Base-by-base conservation (phyloP, 2,113 vertebrate genomes). In the Emydura subglobosa region DNA sequence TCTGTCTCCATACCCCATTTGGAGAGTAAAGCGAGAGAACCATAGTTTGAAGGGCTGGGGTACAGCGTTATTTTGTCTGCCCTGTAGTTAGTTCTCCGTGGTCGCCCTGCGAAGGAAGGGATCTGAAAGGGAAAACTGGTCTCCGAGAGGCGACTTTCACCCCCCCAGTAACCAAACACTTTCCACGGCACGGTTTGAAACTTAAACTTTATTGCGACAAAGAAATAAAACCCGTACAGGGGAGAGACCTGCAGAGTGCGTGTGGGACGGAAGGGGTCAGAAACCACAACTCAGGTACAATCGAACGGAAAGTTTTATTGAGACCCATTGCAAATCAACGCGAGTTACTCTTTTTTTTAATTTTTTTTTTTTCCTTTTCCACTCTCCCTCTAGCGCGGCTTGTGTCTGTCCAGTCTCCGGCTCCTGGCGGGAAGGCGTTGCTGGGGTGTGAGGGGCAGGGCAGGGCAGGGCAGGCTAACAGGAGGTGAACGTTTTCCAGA, bases 401-500 rank as follows among this genome's bases (percentile, higher is more conserved):
- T 97, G 94, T 94, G 85, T 99, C 98, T 99, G 97, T 98, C 99
- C 98, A 99, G 97, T 97, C 95, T 98, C 98, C 96, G 92, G 95
- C 97, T 97, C 85, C 97, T 95, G 94, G 96, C 96, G 93, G 95
- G 97, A 97, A 97, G 97, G 90, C 96, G 90, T 97, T 97, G 93
- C 91, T 80, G 29, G 91, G 93, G 79, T 6, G 3, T 61, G 95
- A 78, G 86, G 91, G 79, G 68, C 94, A 84, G 97, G 98, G 39
- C 39, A 39, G 39, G 39, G 39, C 39, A 39, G 39, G 79, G 68
- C 94, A 84, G 97, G 98, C 99, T 99, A 99, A 98, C 99, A 99
- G 95, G 99, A 99, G 55, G 99, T 99, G 98, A 99, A 99, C 6
- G 99, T 99, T 98, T 99, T 99, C 99, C 99, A 99, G 99, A 99